Base-by-base conservation (phyloP, 2,113 vertebrate species). In the Dromas ardeola region DNA sequence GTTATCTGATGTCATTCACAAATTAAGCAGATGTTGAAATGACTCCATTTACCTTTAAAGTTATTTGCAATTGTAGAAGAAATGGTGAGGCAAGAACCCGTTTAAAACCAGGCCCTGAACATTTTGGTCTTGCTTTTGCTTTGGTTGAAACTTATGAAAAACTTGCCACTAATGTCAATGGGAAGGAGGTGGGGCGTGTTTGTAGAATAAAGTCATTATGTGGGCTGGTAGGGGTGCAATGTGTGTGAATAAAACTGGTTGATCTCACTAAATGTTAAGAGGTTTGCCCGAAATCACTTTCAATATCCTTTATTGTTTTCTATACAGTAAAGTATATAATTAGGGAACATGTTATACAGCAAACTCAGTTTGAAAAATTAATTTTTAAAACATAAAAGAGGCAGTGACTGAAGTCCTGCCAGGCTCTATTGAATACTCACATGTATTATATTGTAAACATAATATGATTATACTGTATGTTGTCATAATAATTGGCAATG, bases 361-460 rank as follows among this genome's bases (percentile, higher is more conserved):
- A 86, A 40, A 32, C 18, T 85, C 25, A 10, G 47, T 29, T 40
- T 93, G 84, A 96, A 93, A 93, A 97, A 95, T 93, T 91, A 69
- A 69, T 96, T 96, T 93, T 93, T 81, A 92, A 95, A 45, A 65
- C 30, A 84, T 92, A 63, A 34, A 95, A 81, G 40, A 63, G 88
- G 93, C 95, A 94, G 92, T 96, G 96, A 98, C 96, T 91, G 88
- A 97, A 96, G 89, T 92, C 70, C 96, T 89, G 97, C 90, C 97
- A 97, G 91, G 45, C 30, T 96, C 5, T 43, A 89, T 71, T 0
- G 16, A 95, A 93, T 32, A 38, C 84, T 84, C 69, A 43, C 59
- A 95, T 88, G 84, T 73, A 91, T 97, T 88, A 82, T 86, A 90
- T 65, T 40, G 11, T 92, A 61, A 95, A 90, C 78, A 85, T 74